Percentiles rank a stretch among this genome's conserved stretches.
Conservation (phyloP, 2,797 vertebrate species). For the Dallia pectoralis region DNA sequence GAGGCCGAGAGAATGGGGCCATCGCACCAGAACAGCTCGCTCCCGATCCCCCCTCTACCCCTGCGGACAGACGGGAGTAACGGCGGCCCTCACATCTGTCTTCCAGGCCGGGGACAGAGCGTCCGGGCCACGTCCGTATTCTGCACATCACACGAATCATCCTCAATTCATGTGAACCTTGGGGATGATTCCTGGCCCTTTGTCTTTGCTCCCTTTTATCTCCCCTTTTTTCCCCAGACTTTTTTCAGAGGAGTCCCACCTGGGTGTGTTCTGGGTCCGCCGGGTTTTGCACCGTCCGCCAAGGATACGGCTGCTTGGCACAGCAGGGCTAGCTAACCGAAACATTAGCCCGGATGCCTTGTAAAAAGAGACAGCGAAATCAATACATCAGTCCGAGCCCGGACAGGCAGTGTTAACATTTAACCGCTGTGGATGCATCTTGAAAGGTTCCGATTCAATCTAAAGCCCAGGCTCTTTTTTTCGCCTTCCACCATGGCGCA, state of each 20-base stretch:
- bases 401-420: slow-evolving; percentile 54
- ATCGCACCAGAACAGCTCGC: slow-evolving; percentile 37
- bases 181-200: slow-evolving; percentile 44
- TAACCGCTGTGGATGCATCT: slow-evolving; percentile 53
- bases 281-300: slow-evolving; percentile 61
- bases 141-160: slow-evolving; percentile 71
- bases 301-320: slow-evolving; percentile 56
- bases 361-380: slow-evolving; percentile 64
- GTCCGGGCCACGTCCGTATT: slow-evolving; percentile 60
- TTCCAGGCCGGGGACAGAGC: slow-evolving; percentile 71
- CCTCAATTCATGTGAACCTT: slow-evolving; percentile 73
- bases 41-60: slow-evolving; percentile 11
- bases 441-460: slow-evolving; percentile 60
- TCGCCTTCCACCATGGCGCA: slow-evolving; percentile 43
- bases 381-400: slow-evolving; percentile 58
- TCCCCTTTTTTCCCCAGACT: slow-evolving; percentile 21
- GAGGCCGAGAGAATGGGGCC: slow-evolving; percentile 59
- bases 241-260: slow-evolving; percentile 58
- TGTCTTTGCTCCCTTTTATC: slow-evolving; percentile 24
- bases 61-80: slow-evolving; percentile 49
- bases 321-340: slow-evolving; percentile 48
- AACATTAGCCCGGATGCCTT: slow-evolving; percentile 56
- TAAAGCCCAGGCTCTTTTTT: slow-evolving; percentile 31
- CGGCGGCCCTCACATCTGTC: slow-evolving; percentile 76
- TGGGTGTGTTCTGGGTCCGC: slow-evolving; percentile 54